These are phyloP conservation scores for Threskiornis aethiopicus DNA, from an alignment of 2,797 vertebrate genomes.

Conservation along the genomic window DNA sequence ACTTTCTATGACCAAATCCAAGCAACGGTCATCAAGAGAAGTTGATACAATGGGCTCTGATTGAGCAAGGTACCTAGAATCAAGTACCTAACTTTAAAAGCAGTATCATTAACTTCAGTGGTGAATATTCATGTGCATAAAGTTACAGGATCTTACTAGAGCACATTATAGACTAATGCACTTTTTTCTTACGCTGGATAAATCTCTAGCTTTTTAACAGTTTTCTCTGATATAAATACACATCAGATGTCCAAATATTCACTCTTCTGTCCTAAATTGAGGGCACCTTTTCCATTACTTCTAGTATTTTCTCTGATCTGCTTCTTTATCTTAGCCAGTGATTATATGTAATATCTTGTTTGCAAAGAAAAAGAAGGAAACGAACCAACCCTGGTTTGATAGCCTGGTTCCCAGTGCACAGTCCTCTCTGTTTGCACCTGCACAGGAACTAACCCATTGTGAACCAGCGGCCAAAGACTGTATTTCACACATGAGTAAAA, in stretches of 20 bases:
- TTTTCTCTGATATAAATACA: neutral
- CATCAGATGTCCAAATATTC: neutral
- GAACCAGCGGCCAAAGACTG: neutral
- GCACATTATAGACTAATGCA: neutral
- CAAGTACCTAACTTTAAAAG: neutral
- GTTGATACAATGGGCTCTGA: neutral
- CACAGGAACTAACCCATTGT: neutral
- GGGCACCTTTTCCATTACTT: neutral
- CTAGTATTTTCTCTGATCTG: neutral
- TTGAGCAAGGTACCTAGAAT: neutral
- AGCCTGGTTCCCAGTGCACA: neutral
- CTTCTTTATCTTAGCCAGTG: neutral
- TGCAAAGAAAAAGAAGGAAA: neutral
- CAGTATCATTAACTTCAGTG: neutral
- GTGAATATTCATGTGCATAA: neutral
- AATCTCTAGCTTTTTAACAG: neutral
- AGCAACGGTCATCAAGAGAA: neutral
- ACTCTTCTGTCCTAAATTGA: neutral
- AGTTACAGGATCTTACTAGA: neutral
- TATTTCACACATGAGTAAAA: neutral
- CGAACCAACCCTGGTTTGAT: rapidly evolving
- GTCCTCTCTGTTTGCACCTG: neutral
- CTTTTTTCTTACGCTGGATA: neutral
- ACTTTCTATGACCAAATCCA: neutral
- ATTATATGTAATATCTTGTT: neutral